These are phyloP conservation scores for Ammospiza caudacuta DNA, from an alignment of 2,113 vertebrate genomes.

Conservation along the genomic window DNA sequence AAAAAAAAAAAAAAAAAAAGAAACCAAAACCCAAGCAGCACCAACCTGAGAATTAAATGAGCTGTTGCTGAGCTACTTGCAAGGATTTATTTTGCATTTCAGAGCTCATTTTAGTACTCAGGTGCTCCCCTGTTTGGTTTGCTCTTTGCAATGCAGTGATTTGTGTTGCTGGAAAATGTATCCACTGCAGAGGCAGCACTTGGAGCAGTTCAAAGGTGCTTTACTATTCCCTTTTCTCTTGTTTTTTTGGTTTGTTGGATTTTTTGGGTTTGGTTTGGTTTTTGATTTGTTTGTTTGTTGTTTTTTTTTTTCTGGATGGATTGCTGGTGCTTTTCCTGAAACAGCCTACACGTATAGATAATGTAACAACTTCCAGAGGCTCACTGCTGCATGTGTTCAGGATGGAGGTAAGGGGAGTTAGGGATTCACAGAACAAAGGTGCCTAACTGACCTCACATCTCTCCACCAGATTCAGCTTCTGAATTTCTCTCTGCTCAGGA, in stretches of 20 bases:
- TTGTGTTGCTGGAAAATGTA: conserved; percentile 4
- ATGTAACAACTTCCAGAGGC: background rate
- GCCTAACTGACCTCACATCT: background rate
- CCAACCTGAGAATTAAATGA: background rate
- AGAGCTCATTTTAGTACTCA: background rate
- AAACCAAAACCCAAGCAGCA: background rate
- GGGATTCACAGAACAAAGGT: background rate
- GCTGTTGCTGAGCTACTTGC: background rate
- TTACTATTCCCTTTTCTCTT: background rate
- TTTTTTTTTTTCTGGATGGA: background rate
- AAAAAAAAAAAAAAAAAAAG: background rate
- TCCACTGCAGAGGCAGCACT: background rate
- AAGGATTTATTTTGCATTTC: background rate
- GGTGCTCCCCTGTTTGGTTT: background rate
- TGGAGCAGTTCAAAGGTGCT: background rate
- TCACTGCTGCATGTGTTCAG: background rate
- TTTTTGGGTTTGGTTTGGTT: no score
- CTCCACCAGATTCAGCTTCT: background rate
- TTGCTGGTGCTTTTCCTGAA: background rate
- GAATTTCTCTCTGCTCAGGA: background rate
- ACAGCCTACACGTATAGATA: background rate
- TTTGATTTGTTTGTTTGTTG: no score
- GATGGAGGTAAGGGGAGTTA: background rate
- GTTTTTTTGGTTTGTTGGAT: no score
- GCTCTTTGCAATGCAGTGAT: background rate